Evolutionary conservation across 2,113 vertebrate genomes (phyloP).

Genomic region (Chiloscyllium plagiosum): DNA sequence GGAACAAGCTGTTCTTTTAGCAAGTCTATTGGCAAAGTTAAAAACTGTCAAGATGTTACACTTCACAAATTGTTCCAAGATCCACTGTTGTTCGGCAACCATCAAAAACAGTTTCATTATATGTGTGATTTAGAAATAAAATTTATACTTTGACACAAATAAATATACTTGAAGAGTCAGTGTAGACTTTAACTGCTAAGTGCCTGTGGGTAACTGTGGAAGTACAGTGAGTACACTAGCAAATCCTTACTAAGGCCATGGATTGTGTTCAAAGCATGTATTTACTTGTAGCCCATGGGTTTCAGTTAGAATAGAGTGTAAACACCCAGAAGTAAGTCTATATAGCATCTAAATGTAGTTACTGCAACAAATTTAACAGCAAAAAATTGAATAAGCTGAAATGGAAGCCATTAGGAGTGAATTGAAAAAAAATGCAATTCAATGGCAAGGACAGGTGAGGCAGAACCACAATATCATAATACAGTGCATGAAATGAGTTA

Average conservation of each 20-base stretch:
- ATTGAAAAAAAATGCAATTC: neutral
- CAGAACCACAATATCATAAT: neutral
- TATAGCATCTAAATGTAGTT: neutral
- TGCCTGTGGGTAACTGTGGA: neutral
- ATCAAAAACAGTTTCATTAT: neutral
- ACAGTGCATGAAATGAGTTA: neutral
- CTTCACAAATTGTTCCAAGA: neutral
- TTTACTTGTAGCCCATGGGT: neutral
- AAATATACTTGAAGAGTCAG: neutral
- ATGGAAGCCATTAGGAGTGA: neutral
- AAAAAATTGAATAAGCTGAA: neutral
- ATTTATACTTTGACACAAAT: neutral
- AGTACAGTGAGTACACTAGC: neutral
- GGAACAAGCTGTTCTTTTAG: neutral
- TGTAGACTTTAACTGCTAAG: neutral
- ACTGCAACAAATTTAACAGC: neutral
- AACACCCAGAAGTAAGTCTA: neutral
- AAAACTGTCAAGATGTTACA: neutral
- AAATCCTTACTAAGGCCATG: neutral
- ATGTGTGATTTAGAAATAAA: neutral
- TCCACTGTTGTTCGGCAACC: neutral
- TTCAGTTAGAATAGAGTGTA: neutral
- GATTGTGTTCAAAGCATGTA: neutral
- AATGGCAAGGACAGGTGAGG: neutral
- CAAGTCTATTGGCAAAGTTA: constrained; percentile 12